These are phyloP conservation scores for Alitta virens DNA, from an alignment of 2,888 invertebrate species.

Conservation along the genomic window DNA sequence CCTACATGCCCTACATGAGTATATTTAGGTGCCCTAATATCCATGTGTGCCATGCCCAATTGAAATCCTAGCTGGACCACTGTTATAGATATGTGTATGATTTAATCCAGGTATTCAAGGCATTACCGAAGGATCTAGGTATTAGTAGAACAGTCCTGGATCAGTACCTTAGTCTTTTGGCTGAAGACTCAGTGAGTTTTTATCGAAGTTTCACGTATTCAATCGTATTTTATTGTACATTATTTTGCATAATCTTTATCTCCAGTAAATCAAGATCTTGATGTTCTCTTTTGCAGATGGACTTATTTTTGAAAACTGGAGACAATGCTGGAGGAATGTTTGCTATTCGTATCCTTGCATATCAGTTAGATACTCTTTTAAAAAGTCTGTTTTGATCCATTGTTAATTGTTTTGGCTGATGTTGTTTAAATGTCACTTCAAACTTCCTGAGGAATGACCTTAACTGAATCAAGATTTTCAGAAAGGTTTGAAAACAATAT, in stretches of 20 bases:
- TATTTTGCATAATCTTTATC: no score
- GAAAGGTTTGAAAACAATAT: slow-evolving; percentile 69
- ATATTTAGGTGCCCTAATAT: no score
- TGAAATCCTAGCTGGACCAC: no score
- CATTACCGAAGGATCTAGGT: slow-evolving; percentile 43
- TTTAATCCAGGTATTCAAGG: slow-evolving; percentile 43
- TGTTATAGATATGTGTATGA: no score
- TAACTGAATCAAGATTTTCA: slow-evolving; percentile 59
- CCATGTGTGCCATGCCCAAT: no score
- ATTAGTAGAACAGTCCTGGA: slow-evolving; percentile 49
- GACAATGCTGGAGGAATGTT: slow-evolving; percentile 83
- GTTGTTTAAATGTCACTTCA: no score
- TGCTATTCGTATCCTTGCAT: slow-evolving; percentile 65
- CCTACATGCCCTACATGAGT: no score
- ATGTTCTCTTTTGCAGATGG: slow-evolving; percentile 34
- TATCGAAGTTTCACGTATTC: neutral
- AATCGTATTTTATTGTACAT: neutral
- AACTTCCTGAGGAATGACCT: no score
- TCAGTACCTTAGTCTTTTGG: slow-evolving; percentile 58
- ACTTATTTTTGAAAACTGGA: slow-evolving; percentile 72
- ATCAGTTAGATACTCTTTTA: no score
- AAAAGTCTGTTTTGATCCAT: no score
- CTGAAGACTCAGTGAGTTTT: slow-evolving; percentile 72
- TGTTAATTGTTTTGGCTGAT: no score
- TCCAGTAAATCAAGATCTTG: neutral